phyloP scores from a whole-genome alignment of 2,888 invertebrate species.

The Leptopterna dolabrata region DNA sequence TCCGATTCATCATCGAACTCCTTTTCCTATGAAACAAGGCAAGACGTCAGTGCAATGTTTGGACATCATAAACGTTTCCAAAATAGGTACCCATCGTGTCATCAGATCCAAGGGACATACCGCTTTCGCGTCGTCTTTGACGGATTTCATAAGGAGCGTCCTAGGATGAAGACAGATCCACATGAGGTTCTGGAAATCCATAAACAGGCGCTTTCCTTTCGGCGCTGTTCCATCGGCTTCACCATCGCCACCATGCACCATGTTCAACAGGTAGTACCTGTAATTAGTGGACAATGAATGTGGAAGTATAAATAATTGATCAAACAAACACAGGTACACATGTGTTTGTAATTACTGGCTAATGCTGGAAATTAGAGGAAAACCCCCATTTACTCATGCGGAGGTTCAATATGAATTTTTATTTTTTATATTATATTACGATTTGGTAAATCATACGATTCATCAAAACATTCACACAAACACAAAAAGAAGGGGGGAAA shows the following conservation, averaged over 20 bases:
- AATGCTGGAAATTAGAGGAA: too few relatives aligned
- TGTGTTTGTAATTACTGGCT: too few relatives aligned
- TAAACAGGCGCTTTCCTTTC: constrained; percentile 69
- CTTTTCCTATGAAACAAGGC: constrained; percentile 21
- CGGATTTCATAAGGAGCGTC: constrained; percentile 69
- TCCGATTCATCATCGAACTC: constrained; percentile 64
- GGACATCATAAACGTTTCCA: not conserved
- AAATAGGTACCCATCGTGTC: too few relatives aligned
- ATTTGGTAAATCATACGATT: too few relatives aligned
- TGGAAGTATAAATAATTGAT: not conserved
- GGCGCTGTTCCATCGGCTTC: not conserved
- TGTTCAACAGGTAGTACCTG: constrained; percentile 51
- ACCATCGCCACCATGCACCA: constrained; percentile 29
- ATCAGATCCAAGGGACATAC: not conserved
- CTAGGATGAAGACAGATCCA: constrained; percentile 88
- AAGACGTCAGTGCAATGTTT: not conserved
- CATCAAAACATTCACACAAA: too few relatives aligned
- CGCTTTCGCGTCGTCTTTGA: constrained; percentile 69
- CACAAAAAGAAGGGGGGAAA: too few relatives aligned
- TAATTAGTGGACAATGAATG: not conserved
- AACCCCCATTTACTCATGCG: too few relatives aligned
- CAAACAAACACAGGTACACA: not conserved
- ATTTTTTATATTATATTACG: too few relatives aligned
- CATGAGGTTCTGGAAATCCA: constrained; percentile 77
- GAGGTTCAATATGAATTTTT: too few relatives aligned